phyloP scores from a whole-genome alignment of 53 echinoderm and acorn worm species.

The Antedon mediterranea region DNA sequence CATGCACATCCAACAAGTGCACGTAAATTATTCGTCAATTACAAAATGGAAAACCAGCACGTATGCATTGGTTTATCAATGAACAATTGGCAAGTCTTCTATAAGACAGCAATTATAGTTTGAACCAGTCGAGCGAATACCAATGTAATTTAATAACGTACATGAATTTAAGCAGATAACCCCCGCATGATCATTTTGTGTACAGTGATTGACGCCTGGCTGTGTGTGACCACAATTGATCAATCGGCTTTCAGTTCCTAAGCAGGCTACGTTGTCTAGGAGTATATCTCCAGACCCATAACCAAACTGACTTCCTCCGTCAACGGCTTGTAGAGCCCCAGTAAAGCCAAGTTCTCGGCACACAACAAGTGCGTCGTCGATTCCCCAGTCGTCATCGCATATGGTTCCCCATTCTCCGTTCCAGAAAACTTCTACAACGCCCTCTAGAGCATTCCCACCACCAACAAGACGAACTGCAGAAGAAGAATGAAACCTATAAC shows the following conservation, averaged over 20 bases:
- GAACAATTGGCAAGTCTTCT: too few relatives aligned
- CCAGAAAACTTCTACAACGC: conserved; percentile 16
- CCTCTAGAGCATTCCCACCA: conserved; percentile 10
- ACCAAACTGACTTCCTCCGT: conserved; percentile 1
- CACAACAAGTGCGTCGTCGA: conserved; percentile 13
- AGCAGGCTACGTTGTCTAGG: conserved; percentile 19
- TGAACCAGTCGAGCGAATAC: too few relatives aligned
- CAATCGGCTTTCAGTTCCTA: conserved; percentile 8
- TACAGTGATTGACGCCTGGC: conserved; percentile 5
- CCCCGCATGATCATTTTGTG: conserved; percentile 17
- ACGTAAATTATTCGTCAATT: too few relatives aligned
- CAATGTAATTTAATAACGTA: not conserved
- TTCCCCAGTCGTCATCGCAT: conserved; percentile 31
- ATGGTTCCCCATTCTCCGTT: conserved; percentile 28
- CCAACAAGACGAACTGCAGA: conserved; percentile 19
- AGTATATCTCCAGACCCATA: conserved; percentile 20
- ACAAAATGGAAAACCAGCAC: too few relatives aligned
- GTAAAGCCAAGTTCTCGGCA: conserved; percentile 29
- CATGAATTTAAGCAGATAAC: conserved; percentile 13
- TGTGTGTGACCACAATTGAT: not conserved
- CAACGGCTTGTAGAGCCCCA: conserved; percentile 1
- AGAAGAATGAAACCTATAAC: not conserved
- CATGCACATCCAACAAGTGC: too few relatives aligned
- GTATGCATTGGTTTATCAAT: too few relatives aligned
- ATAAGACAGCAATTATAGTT: too few relatives aligned